Conservation (phyloP, 2,888 invertebrate genomes). For the Falcaria lacertinaria region DNA sequence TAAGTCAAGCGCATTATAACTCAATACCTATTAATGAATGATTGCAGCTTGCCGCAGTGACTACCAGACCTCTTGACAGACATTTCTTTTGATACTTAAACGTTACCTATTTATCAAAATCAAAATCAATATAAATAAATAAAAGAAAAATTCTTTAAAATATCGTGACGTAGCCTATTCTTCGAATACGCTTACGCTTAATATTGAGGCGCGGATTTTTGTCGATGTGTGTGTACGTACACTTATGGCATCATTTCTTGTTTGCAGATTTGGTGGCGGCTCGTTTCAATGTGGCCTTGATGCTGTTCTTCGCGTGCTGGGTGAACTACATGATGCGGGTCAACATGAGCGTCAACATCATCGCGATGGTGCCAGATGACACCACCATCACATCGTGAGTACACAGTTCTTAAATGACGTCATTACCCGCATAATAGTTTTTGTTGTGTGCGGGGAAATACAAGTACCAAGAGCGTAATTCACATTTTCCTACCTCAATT, state of each 20-base stretch:
- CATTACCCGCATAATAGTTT: not conserved
- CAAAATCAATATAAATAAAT: too few species aligned
- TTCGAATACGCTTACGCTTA: not conserved
- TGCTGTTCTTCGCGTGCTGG: constrained; percentile 88
- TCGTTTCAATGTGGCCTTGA: constrained; percentile 76
- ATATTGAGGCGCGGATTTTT: too few species aligned
- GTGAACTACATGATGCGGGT: constrained; percentile 87
- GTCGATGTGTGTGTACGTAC: too few species aligned
- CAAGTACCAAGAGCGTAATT: not conserved
- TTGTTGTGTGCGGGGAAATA: not conserved
- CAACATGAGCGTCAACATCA: constrained; percentile 87
- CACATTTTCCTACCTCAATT: not conserved
- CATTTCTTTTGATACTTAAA: too few species aligned
- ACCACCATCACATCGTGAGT: constrained; percentile 55
- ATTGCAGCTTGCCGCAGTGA: too few species aligned
- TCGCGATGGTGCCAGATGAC: constrained; percentile 83
- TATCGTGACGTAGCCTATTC: not conserved
- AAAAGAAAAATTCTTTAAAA: too few species aligned
- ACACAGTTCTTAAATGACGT: constrained; percentile 3
- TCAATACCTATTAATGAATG: too few species aligned
- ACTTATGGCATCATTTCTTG: not conserved
- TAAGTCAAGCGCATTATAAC: too few species aligned
- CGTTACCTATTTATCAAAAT: too few species aligned
- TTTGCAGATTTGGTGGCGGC: constrained; percentile 63
- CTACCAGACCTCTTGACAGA: too few species aligned